phyloP scores from a whole-genome alignment of 2,888 invertebrate genomes.

The Lasioglossum malachurum region DNA sequence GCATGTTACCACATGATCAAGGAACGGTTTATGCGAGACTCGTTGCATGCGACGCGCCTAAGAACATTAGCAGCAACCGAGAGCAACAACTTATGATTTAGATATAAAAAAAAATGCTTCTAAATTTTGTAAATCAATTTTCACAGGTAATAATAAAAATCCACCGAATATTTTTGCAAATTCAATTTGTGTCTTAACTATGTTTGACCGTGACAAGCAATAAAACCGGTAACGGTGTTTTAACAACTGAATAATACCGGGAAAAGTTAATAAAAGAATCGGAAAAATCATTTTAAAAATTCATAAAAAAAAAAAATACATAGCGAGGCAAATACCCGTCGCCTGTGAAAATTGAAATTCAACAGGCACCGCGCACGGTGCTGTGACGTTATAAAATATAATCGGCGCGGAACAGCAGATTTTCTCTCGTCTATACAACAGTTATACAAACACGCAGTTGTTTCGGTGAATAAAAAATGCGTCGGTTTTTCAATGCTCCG shows the following conservation, averaged over 20 bases:
- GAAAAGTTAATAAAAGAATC: not conserved
- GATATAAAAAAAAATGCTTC: too few relatives aligned
- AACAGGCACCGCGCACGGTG: not conserved
- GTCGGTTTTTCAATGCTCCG: not conserved
- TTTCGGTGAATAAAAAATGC: constrained; percentile 12
- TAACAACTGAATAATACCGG: not conserved
- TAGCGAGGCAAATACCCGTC: not conserved
- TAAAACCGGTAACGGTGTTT: too few relatives aligned
- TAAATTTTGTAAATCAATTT: too few relatives aligned
- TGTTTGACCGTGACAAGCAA: too few relatives aligned
- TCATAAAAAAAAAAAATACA: not conserved
- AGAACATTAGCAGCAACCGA: constrained; percentile 25
- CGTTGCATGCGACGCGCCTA: constrained; percentile 3
- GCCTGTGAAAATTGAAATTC: not conserved
- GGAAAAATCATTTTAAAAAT: not conserved
- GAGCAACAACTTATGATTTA: not conserved
- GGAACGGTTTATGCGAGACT: not conserved
- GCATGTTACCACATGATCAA: constrained; percentile 19
- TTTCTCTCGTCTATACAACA: not conserved
- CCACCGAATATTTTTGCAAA: too few relatives aligned
- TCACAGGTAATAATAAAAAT: too few relatives aligned
- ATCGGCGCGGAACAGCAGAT: not conserved
- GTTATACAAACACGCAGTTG: not conserved
- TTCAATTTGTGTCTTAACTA: too few relatives aligned
- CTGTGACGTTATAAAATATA: not conserved